Evolutionary conservation across 2,113 vertebrate genomes (phyloP), one percentile per base, ranked within the genome.

Genomic region (Alouatta palliata): DNA sequence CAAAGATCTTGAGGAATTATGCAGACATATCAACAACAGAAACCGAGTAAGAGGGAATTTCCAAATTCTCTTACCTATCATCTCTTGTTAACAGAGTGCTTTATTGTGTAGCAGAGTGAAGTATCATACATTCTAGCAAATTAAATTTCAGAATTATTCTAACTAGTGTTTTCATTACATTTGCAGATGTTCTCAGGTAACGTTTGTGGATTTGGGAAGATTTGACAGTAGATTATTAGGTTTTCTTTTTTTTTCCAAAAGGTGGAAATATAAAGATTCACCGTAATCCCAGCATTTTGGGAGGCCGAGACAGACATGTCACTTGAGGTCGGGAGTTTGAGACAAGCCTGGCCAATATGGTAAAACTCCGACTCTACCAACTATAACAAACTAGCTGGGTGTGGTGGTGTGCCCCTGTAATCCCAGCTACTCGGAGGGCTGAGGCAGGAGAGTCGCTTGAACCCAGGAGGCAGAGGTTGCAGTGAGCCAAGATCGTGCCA

Each of bases 11-110:
- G 98, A 99, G 43, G 99, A 99, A 30, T 30, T 99, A 79, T 99
- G 99, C 87, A 99, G 97, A 37, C 99, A 99, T 58, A 99, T 99
- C 96, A 99, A 99, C 97, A 98, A 97, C 96, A 99, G 98, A 98
- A 99, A 99, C 98, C 79, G 98, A 99, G 99, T 99, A 97, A 98
- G 99, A 52, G 1, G 14, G 43, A 13, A 35, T 79, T 68, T 91
- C 81, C 61, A 71, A 89, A 52, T 86, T 89, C n/a, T 89, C n/a
- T 73, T 90, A 40, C 2, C 21, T 25, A 17, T 79, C n/a, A 43
- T 66, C 54, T 84, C 75, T 81, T 66, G 6, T 66, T 95, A 70
- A 90, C 32, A 90, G n/a, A 87, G 0, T 94, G 32, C 70, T 96
- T 87, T 77, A 80, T 25, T 92, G 32, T 82, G 1, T 86, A 90